A percentile compares a stretch with the other conserved stretches of the same genome.
phyloP scores from a whole-genome alignment of 2,888 invertebrate species.

The Drosophila melanosoma region DNA sequence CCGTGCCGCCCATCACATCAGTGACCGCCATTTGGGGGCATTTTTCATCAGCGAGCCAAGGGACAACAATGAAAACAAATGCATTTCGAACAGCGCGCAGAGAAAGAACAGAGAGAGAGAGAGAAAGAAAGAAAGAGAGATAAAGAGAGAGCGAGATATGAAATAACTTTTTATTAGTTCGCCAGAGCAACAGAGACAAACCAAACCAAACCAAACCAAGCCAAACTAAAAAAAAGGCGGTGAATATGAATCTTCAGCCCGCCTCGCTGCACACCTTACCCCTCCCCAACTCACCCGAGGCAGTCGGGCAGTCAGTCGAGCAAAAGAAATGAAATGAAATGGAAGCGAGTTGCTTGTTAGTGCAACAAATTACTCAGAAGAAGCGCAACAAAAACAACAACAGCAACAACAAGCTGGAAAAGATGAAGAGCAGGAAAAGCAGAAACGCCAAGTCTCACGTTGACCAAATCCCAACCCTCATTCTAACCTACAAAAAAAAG shows the following conservation, averaged over 20 bases:
- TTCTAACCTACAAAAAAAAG: neutral
- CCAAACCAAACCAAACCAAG: conserved; percentile 1
- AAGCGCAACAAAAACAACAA: conserved; percentile 15
- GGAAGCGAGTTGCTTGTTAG: conserved; percentile 74
- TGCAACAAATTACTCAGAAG: conserved; percentile 75
- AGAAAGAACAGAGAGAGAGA: neutral
- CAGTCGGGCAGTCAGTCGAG: conserved; percentile 34
- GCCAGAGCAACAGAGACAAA: conserved; percentile 26
- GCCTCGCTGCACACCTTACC: neutral
- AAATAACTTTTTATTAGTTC: conserved; percentile 76
- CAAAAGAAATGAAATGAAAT: conserved; percentile 70
- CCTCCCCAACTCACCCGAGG: conserved; percentile 17
- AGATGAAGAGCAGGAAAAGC: neutral
- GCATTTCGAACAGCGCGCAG: conserved; percentile 58
- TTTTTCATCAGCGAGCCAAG: conserved; percentile 37
- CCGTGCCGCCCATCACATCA: neutral
- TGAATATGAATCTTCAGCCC: neutral
- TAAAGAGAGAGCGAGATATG: conserved; percentile 57
- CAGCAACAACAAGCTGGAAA: neutral
- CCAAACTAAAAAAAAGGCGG: conserved; percentile 1
- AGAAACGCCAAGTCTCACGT: conserved; percentile 33
- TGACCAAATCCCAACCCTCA: conserved; percentile 21
- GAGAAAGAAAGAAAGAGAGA: neutral
- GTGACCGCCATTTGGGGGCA: conserved; percentile 9
- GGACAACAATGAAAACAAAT: conserved; percentile 75